Conservation (phyloP, 2,113 vertebrate species). For the Salvelinus alpinus region DNA sequence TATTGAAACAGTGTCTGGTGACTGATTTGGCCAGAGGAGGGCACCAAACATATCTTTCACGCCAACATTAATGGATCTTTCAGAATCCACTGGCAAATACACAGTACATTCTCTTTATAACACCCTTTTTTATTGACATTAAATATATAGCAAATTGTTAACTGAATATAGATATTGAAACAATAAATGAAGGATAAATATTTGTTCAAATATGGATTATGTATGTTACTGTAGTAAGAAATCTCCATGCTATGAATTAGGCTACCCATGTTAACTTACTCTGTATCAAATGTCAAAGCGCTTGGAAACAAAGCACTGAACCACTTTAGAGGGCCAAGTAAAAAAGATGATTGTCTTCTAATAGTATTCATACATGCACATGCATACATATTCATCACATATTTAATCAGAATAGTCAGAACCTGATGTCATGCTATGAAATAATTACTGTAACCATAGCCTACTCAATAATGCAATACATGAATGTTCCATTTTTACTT, state of each 20-base stretch:
- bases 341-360: no score
- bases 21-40: slow-evolving; percentile 33
- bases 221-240: no score
- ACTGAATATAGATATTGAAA: not conserved
- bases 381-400: no score
- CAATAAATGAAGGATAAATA: not conserved
- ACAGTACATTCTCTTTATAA: no score
- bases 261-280: no score
- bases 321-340: no score
- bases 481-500: not conserved
- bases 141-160: no score
- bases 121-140: no score
- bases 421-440: not conserved
- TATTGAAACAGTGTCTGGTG: not conserved
- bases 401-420: not conserved
- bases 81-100: no score
- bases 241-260: no score
- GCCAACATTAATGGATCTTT: not conserved
- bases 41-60: slow-evolving; percentile 22
- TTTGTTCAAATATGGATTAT: no score
- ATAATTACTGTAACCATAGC: not conserved
- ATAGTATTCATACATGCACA: no score
- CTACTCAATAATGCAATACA: not conserved
- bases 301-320: not conserved
- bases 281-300: not conserved